Conservation (phyloP, 1,140 invertebrate genomes). For the Trichonephila clavata region DNA sequence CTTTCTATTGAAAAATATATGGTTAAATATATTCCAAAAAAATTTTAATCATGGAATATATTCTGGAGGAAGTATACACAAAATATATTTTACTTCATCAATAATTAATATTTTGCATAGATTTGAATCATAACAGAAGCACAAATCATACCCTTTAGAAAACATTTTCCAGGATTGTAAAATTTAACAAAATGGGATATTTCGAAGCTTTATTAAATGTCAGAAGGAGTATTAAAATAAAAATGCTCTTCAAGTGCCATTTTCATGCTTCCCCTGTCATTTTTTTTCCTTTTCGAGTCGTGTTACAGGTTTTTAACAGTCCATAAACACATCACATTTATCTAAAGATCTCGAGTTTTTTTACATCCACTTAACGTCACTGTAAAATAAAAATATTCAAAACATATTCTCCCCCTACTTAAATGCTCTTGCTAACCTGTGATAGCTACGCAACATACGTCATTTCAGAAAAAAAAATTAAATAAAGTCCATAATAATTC, state of each 20-base stretch:
- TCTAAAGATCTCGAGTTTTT: slow-evolving; percentile 19
- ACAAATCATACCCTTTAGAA: not conserved
- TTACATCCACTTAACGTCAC: slow-evolving; percentile 16
- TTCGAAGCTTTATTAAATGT: slow-evolving; percentile 7
- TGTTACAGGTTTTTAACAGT: slow-evolving; percentile 35
- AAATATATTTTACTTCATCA: not conserved
- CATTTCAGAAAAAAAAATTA: not conserved
- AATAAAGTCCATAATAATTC: not conserved
- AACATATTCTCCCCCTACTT: not conserved
- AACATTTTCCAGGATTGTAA: not conserved
- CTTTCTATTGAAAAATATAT: too few species aligned
- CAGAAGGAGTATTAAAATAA: slow-evolving; percentile 1
- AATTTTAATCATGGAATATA: not conserved
- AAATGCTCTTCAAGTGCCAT: slow-evolving; percentile 15
- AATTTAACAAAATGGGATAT: not conserved
- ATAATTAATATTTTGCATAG: not conserved
- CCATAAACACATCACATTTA: slow-evolving; percentile 47
- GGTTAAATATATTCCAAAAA: too few species aligned
- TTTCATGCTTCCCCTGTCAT: slow-evolving; percentile 24
- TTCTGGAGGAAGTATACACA: not conserved
- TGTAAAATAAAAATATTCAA: slow-evolving; percentile 37
- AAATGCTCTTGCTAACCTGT: slow-evolving; percentile 1
- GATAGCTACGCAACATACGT: slow-evolving; percentile 21
- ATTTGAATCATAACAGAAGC: not conserved
- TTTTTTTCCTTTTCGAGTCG: not conserved